Percentiles rank a stretch among this genome's conserved stretches.
Conservation (phyloP, 1,140 invertebrate species). For the Centruroides vittatus region DNA sequence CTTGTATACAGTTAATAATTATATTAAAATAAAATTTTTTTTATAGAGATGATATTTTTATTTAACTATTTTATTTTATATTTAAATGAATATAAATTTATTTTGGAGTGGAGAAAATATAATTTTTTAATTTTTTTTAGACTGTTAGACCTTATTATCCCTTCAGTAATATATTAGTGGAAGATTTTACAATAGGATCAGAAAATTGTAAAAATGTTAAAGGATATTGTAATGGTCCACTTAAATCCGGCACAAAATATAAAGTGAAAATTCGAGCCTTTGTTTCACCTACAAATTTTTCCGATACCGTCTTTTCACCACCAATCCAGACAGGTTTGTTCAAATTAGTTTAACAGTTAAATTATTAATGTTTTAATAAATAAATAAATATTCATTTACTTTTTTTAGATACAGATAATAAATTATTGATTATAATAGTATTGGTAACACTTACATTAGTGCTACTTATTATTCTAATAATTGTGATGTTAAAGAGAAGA, state of each 20-base stretch:
- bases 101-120: too few species aligned
- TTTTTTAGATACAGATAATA: conserved; percentile 58
- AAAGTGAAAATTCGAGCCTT: conserved; percentile 84
- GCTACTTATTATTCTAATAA: conserved; percentile 33
- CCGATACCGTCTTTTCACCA: conserved; percentile 78
- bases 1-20: too few species aligned
- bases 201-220: conserved; percentile 48
- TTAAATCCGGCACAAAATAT: conserved; percentile 81
- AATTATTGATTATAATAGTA: conserved; percentile 55
- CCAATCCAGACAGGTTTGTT: conserved; percentile 49
- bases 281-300: conserved; percentile 78
- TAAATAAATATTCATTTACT: too few species aligned
- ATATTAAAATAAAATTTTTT: too few species aligned
- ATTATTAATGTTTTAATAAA: too few species aligned
- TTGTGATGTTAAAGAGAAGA: conserved; percentile 25
- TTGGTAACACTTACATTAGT: conserved; percentile 45
- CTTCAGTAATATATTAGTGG: conserved; percentile 55
- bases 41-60: too few species aligned
- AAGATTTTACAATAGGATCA: conserved; percentile 72
- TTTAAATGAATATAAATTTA: too few species aligned
- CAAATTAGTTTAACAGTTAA: too few species aligned
- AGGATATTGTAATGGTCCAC: conserved; percentile 78
- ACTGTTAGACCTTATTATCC: conserved; percentile 75
- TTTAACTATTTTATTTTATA: too few species aligned
- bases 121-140: background rate